A percentile compares a stretch with the other conserved stretches of the same genome.
These are phyloP conservation scores for Cephus cinctus DNA, from an alignment of 1,140 invertebrate species.

Conservation along the genomic window DNA sequence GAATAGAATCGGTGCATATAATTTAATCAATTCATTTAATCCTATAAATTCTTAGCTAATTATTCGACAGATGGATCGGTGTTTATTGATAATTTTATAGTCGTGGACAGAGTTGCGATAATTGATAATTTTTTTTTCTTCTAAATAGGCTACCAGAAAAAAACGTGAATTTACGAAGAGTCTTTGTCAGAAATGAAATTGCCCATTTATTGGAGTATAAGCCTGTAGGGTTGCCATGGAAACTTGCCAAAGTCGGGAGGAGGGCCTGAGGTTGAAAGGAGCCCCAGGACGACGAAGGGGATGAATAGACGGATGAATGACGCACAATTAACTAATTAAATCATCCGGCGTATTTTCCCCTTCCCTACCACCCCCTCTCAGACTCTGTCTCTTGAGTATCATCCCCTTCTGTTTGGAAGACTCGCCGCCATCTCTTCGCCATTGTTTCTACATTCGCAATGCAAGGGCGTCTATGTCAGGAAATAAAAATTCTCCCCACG, in stretches of 20 bases:
- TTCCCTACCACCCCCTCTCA: slow-evolving; percentile 8
- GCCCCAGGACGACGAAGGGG: slow-evolving; percentile 39
- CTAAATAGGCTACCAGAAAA: too few species aligned
- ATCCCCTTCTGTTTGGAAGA: slow-evolving; percentile 48
- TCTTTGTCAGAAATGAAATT: slow-evolving; percentile 25
- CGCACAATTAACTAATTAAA: slow-evolving; percentile 58
- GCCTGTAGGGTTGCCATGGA: slow-evolving; percentile 46
- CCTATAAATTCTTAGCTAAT: neutral
- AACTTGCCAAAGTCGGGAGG: slow-evolving; percentile 34
- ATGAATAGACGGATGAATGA: slow-evolving; percentile 57
- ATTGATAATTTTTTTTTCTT: too few species aligned
- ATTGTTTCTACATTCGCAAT: slow-evolving; percentile 25
- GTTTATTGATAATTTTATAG: too few species aligned
- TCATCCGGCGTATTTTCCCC: slow-evolving; percentile 50
- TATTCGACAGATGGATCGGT: neutral
- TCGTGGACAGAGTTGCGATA: too few species aligned
- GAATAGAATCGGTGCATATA: too few species aligned
- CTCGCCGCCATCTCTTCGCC: slow-evolving; percentile 40
- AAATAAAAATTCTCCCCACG: too few species aligned
- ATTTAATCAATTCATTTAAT: neutral
- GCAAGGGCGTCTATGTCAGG: slow-evolving; percentile 6
- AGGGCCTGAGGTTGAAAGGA: slow-evolving; percentile 24
- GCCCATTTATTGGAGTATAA: slow-evolving; percentile 23
- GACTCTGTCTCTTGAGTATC: slow-evolving; percentile 47
- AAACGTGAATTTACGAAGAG: neutral